Evolutionary conservation across 2,888 invertebrate genomes (phyloP).

Genomic region (Hydraecia micacea): DNA sequence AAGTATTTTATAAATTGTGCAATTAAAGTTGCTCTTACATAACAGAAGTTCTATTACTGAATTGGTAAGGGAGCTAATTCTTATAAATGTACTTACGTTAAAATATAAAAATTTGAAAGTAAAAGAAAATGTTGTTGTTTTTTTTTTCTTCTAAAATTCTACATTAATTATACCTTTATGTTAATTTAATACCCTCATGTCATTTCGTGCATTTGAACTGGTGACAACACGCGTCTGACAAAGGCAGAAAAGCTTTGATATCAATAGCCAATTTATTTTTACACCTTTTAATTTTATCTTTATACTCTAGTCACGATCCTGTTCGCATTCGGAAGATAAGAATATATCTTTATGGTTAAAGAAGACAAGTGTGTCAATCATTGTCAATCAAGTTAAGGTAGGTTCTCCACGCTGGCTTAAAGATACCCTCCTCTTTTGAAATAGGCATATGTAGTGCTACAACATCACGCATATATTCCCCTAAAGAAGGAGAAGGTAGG

Average conservation of each 20-base stretch:
- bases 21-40: constrained; percentile 32
- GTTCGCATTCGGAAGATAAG: constrained; percentile 7
- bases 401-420: not conserved
- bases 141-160: constrained; percentile 22
- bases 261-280: constrained; percentile 20
- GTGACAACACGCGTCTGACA: constrained; percentile 67
- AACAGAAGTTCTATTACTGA: constrained; percentile 23
- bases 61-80: constrained; percentile 11
- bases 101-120: not conserved
- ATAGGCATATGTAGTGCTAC: not conserved
- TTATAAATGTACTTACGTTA: constrained; percentile 21
- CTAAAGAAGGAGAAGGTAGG: not conserved
- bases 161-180: constrained; percentile 55
- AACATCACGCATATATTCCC: not conserved
- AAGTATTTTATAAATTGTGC: constrained; percentile 45
- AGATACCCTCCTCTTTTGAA: not conserved
- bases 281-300: constrained; percentile 24
- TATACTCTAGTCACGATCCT: constrained; percentile 26
- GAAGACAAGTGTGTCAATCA: constrained; percentile 6
- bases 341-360: constrained; percentile 24
- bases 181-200: constrained; percentile 64
- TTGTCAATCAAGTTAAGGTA: not conserved
- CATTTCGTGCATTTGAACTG: constrained; percentile 76
- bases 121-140: not conserved
- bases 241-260: not conserved